Evolutionary conservation across 2,113 vertebrate genomes (phyloP).

Genomic region (Corythaixoides concolor): DNA sequence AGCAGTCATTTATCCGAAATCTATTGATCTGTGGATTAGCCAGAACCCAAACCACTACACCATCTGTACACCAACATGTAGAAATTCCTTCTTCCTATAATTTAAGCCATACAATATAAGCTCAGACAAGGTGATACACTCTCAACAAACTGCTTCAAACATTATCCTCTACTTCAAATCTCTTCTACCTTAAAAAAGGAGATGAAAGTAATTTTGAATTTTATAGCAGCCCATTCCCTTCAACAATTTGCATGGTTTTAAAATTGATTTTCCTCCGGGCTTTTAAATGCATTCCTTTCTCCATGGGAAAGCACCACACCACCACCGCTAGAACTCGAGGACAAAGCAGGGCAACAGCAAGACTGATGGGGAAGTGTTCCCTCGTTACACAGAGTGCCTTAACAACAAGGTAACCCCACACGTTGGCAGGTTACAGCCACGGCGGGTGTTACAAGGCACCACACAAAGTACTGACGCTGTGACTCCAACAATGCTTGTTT

Average conservation of each 20-base stretch:
- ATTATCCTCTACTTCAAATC: not conserved
- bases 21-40: not conserved
- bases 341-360: not conserved
- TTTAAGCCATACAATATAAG: not conserved
- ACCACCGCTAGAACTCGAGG: too few species aligned
- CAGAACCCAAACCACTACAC: not conserved
- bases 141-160: not conserved
- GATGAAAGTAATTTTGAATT: not conserved
- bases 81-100: not conserved
- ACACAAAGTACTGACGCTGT: not conserved
- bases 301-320: not conserved
- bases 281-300: not conserved
- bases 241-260: not conserved
- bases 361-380: rapidly evolving
- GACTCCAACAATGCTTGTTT: rapidly evolving
- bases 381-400: not conserved
- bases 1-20: not conserved
- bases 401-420: not conserved
- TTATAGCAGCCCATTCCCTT: not conserved
- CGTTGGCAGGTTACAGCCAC: rapidly evolving
- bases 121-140: not conserved
- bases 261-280: not conserved
- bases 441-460: too few species aligned
- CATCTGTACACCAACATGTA: not conserved
- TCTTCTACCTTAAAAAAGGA: not conserved